These are phyloP conservation scores for Chelon labrosus DNA, from an alignment of 2,797 vertebrate species.

Conservation along the genomic window DNA sequence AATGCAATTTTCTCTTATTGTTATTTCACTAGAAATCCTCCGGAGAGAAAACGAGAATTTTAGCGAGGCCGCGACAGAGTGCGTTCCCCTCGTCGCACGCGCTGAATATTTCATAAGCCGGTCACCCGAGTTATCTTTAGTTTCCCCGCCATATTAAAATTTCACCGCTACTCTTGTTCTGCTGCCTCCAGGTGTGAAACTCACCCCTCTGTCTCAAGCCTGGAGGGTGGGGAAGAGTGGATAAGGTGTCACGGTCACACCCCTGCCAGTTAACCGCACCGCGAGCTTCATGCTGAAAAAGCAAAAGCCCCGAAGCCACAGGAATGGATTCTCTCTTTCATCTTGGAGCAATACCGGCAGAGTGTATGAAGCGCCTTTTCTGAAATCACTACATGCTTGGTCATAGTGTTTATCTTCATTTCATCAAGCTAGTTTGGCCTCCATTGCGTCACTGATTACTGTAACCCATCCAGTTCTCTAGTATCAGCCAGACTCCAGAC, in stretches of 20 bases:
- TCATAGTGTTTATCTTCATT: conserved; percentile 10
- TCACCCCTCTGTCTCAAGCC: conserved; percentile 55
- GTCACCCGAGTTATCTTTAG: conserved; percentile 58
- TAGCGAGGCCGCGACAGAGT: conserved; percentile 29
- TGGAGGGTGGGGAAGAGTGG: conserved; percentile 59
- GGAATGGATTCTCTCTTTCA: conserved; percentile 62
- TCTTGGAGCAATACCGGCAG: conserved; percentile 27
- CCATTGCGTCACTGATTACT: conserved; percentile 38
- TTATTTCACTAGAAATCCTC: neutral
- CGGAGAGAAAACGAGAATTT: conserved; percentile 3
- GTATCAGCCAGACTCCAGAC: conserved; percentile 52
- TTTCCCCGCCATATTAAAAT: conserved; percentile 74
- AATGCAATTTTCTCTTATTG: neutral
- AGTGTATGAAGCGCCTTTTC: conserved; percentile 2
- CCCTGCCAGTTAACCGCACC: conserved; percentile 59
- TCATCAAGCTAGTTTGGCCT: conserved; percentile 32
- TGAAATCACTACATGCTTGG: conserved; percentile 4
- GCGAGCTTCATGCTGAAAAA: conserved; percentile 49
- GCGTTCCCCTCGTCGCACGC: conserved; percentile 29
- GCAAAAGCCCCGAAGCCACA: conserved; percentile 55
- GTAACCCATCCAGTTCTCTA: conserved; percentile 41
- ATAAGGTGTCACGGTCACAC: conserved; percentile 77
- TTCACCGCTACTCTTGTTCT: conserved; percentile 76
- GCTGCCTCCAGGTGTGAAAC: conserved; percentile 80
- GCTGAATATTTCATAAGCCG: conserved; percentile 76